A percentile compares a stretch with the other conserved stretches of the same genome.
Conservation (phyloP, 2,113 vertebrate species). For the Grallaria varia region DNA sequence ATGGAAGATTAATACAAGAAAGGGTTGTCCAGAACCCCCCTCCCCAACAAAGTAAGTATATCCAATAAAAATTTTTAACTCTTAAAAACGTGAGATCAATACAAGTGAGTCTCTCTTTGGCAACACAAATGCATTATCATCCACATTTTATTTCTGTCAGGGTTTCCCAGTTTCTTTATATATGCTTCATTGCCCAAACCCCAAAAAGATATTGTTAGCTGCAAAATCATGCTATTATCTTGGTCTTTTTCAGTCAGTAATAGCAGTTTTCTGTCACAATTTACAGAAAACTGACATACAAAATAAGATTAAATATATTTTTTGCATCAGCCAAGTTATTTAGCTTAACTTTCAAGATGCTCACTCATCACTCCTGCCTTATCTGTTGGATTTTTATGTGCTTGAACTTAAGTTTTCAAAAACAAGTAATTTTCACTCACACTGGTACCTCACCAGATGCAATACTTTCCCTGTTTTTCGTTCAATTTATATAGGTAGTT, state of each 20-base stretch:
- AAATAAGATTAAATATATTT: not conserved
- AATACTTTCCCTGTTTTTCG: not conserved
- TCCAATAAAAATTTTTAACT: not conserved
- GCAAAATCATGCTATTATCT: not conserved
- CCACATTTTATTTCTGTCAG: not conserved
- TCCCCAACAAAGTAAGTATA: not conserved
- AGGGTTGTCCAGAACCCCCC: not conserved
- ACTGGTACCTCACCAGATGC: not conserved
- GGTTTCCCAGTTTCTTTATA: not conserved
- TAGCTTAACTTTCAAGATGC: not conserved
- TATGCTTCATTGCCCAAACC: not conserved
- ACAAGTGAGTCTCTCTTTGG: not conserved
- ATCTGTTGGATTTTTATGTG: not conserved
- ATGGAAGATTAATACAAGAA: not conserved
- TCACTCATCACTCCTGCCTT: not conserved
- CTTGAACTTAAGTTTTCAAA: not conserved
- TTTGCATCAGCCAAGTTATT: not conserved
- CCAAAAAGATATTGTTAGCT: not conserved
- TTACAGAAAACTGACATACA: not conserved
- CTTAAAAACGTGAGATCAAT: not conserved
- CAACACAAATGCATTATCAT: not conserved
- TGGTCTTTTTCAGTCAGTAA: not conserved
- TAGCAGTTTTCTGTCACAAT: not conserved
- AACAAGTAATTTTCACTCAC: not conserved
- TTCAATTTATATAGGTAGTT: not conserved